Base-by-base conservation (phyloP, 2,113 vertebrate genomes). In the Xiphophorus maculatus region DNA sequence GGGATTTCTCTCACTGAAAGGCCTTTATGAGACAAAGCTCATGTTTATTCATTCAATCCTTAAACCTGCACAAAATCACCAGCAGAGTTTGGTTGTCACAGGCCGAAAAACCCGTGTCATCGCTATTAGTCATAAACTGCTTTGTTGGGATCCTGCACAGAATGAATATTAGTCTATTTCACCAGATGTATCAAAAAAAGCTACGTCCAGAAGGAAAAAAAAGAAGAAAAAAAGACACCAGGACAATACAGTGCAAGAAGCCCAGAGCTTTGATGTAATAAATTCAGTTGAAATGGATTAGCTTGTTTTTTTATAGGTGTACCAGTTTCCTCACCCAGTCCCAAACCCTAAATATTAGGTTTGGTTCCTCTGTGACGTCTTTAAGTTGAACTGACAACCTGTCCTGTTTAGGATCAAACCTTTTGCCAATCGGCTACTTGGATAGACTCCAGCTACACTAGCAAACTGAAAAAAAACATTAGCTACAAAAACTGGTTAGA, bases 1-100 rank as follows among this genome's bases (percentile, higher is more conserved):
- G 76, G 63, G 60, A 78, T 40, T 69, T 68, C 69, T 69, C 82
- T 78, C 75, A 27, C n/a, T 68, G 30, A 73, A 48, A 78, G 71
- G 73, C 81, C 74, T 40, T 86, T 92, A 87, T 92, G 92, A 93
- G 92, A 90, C 69, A 77, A 81, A 85, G 73, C 85, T 90, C 71
- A 73, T 90, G 78, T 92, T 89, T 91, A 90, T 91, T 91, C 85
- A 91, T 91, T 82, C 72, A 74, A 69, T 87, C 81, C 84, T 80
- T 86, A 85, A 91, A 89, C 80, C 77, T 80, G 66, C 71, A 83
- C 83, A 81, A 82, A 85, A 90, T 91, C 86, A 84, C 72, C 83
- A 73, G 54, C 48, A 63, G n/a, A 81, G 84, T 80, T 84, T 60
- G 70, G 66, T 66, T 72, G 77, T 90, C 81, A 86, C 76, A 51